Evolutionary conservation across 2,113 vertebrate species (phyloP).

Genomic region (Semnornis frantzii): DNA sequence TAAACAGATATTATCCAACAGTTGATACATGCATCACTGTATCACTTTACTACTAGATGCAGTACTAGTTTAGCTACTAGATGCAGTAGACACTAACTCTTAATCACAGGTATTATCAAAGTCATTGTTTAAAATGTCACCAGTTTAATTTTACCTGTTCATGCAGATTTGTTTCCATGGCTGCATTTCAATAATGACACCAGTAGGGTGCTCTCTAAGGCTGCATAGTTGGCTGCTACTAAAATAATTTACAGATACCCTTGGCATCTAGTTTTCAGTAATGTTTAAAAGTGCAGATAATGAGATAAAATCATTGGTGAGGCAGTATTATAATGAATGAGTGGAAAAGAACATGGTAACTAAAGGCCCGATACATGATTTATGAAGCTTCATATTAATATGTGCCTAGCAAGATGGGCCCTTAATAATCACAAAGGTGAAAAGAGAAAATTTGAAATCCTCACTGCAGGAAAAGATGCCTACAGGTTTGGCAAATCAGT

Average conservation of each 20-base stretch:
- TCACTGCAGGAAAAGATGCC: not conserved
- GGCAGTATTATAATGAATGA: not conserved
- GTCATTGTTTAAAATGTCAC: not conserved
- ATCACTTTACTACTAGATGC: not conserved
- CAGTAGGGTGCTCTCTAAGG: slow-evolving; percentile 53
- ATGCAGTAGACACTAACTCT: not conserved
- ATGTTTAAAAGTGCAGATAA: not conserved
- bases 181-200: not conserved
- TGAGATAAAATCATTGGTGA: not conserved
- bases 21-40: not conserved
- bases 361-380: not conserved
- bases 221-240: not conserved
- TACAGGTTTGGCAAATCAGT: not conserved
- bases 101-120: not conserved
- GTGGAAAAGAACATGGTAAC: not conserved
- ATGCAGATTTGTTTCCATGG: not conserved
- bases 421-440: not conserved
- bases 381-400: not conserved
- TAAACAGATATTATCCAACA: slow-evolving; percentile 31
- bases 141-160: not conserved
- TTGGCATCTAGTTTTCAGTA: not conserved
- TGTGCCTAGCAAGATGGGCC: not conserved
- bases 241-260: not conserved
- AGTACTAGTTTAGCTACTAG: not conserved
- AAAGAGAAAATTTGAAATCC: slow-evolving; percentile 8